These are phyloP conservation scores for Rhea americana DNA, from an alignment of 2,113 vertebrate species.

Conservation along the genomic window DNA sequence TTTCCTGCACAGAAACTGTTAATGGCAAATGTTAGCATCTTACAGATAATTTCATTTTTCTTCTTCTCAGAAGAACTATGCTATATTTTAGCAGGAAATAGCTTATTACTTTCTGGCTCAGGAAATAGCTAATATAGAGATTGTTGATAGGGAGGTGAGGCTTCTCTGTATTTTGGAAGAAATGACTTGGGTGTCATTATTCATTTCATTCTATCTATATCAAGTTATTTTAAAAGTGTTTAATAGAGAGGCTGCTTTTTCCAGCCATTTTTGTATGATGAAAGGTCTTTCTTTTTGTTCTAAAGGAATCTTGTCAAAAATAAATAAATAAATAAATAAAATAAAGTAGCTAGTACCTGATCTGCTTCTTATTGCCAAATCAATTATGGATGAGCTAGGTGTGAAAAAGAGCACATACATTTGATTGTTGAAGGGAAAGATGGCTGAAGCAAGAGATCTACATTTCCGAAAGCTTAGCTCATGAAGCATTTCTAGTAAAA, in stretches of 20 bases:
- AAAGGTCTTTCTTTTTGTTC: not conserved
- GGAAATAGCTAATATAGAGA: not conserved
- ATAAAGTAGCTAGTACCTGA: not conserved
- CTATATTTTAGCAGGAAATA: not conserved
- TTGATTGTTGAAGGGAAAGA: not conserved
- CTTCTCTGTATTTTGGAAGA: not conserved
- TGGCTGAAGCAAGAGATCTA: not conserved
- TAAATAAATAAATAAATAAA: too few species aligned
- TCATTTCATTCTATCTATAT: not conserved
- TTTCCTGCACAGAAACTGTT: not conserved
- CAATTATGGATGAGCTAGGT: not conserved
- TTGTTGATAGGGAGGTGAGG: not conserved
- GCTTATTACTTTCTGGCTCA: not conserved
- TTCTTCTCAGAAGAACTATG: not conserved
- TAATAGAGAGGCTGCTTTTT: not conserved
- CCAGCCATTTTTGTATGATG: not conserved
- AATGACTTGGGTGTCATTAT: not conserved
- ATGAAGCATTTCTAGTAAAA: not conserved
- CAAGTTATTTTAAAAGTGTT: not conserved
- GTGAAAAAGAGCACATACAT: not conserved
- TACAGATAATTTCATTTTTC: slow-evolving; percentile 14
- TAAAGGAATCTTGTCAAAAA: not conserved
- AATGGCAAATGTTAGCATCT: slow-evolving; percentile 1
- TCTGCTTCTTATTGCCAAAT: not conserved
- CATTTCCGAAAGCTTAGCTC: not conserved